Evolutionary conservation across 1,140 invertebrate genomes (phyloP).

Genomic region (Sminthurinus signatus): DNA sequence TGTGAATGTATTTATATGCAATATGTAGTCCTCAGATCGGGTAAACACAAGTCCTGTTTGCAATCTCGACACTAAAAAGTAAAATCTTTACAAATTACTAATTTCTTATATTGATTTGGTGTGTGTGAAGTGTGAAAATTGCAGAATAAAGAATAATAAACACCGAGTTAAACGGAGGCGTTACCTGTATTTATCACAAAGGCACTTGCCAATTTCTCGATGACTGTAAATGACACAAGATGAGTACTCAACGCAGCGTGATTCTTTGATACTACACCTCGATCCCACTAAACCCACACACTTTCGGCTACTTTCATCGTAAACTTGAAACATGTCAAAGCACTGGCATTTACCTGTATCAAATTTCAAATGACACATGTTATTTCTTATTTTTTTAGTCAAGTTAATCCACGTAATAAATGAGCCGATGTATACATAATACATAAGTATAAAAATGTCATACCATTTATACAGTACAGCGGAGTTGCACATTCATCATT

Average conservation of each 20-base stretch:
- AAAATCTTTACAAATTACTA: too few relatives aligned
- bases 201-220: conserved; percentile 12
- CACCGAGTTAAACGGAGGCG: too few relatives aligned
- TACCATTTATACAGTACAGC: conserved; percentile 23
- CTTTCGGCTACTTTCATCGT: conserved; percentile 5
- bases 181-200: conserved; percentile 27
- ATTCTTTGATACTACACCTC: conserved; percentile 8
- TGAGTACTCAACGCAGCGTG: conserved; percentile 20
- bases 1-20: too few relatives aligned
- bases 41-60: conserved; percentile 25
- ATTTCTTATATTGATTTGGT: too few relatives aligned
- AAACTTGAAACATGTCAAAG: conserved; percentile 2
- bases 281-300: conserved; percentile 24
- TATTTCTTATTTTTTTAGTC: too few relatives aligned
- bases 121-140: too few relatives aligned
- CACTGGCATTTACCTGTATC: too few relatives aligned
- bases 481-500: conserved; percentile 17
- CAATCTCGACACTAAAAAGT: too few relatives aligned
- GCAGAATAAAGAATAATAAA: too few relatives aligned
- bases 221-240: conserved; percentile 14
- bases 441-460: conserved; percentile 11
- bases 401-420: too few relatives aligned
- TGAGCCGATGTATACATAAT: neutral
- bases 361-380: neutral
- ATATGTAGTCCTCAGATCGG: too few relatives aligned